Base-by-base conservation (phyloP, 2,888 invertebrate genomes). In the Meiosimyza platycephala region DNA sequence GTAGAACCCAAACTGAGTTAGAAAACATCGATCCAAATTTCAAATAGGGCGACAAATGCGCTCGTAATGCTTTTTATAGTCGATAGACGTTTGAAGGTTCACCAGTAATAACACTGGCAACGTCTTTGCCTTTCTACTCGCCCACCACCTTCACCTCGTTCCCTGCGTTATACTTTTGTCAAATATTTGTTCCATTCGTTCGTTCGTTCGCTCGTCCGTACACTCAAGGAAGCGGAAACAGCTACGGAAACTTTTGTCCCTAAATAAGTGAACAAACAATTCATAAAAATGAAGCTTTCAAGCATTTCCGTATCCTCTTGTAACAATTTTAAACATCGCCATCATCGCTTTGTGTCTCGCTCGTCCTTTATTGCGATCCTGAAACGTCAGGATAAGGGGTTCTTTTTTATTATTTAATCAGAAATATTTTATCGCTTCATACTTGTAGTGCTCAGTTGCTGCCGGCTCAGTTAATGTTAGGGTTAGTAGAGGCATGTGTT, bases 201-300 rank as follows among this genome's bases (percentile, higher is more conserved):
- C 72, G 11, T 13, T 47, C 11, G 55, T 16, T 64, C 71, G 57
- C 47, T 60, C 33, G 62, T 28, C 55, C 47, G n/a, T 18, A 55
- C 9, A n/a, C 16, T 57, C 22, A 16, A 47, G 40, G 55, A 55
- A 64, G 65, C 67, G 67, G 67, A 67, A 67, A 57, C 57, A 47
- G 47, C 22, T 18, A 13, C 67, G 67, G 67, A 67, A 67, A 40
- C 67, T 55, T 16, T 57, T 67, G 67, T 67, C 55, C 67, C 55
- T 67, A 67, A 57, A 67, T 57, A 57, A 67, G 16, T 67, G 55
- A 67, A 67, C 67, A 67, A 67, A 67, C 67, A 67, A 67, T 67
- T 67, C 67, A 67, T 67, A 67, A 52, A 65, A 67, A 67, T 40
- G 57, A 51, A 67, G 54, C 66, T 66, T 48, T 54, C 64, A 54